Conservation (phyloP, 2,888 invertebrate species). For the Oscheius myriophilus region DNA sequence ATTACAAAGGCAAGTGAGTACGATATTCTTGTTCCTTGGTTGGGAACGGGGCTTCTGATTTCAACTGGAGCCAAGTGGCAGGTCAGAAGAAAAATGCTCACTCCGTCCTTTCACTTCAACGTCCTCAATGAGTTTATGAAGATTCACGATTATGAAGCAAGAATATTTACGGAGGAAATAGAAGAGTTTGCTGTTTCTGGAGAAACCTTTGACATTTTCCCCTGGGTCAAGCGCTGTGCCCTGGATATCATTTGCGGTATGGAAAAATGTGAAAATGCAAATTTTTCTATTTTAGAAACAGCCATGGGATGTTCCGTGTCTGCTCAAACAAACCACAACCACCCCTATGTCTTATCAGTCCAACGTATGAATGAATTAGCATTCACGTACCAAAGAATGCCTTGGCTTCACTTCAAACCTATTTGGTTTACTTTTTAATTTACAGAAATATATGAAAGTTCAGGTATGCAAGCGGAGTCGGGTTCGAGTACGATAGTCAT, state of each 20-base stretch:
- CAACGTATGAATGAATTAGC: conserved; percentile 27
- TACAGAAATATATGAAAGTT: not conserved
- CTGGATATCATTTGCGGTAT: conserved; percentile 71
- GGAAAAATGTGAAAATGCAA: too few relatives aligned
- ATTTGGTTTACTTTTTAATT: conserved; percentile 74
- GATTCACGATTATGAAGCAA: conserved; percentile 45
- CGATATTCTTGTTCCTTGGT: conserved; percentile 73
- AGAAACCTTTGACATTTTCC: conserved; percentile 72
- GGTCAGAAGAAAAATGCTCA: conserved; percentile 72
- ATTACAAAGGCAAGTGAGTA: conserved; percentile 72
- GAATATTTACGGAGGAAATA: conserved; percentile 40
- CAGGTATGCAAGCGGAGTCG: conserved; percentile 73
- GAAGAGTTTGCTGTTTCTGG: conserved; percentile 43
- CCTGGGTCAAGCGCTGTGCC: conserved; percentile 74
- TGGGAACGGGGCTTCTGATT: conserved; percentile 74
- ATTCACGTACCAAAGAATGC: conserved; percentile 70
- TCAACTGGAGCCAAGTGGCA: conserved; percentile 73
- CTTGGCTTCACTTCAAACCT: conserved; percentile 76
- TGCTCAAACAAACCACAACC: conserved; percentile 28
- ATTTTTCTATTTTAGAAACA: conserved; percentile 20
- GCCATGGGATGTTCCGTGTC: conserved; percentile 30
- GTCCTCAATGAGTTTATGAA: conserved; percentile 73
- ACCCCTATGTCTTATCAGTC: conserved; percentile 28
- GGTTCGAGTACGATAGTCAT: conserved; percentile 50
- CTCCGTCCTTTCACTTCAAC: conserved; percentile 75